These are phyloP conservation scores for Picathartes gymnocephalus DNA, from an alignment of 2,113 vertebrate genomes.

Conservation along the genomic window DNA sequence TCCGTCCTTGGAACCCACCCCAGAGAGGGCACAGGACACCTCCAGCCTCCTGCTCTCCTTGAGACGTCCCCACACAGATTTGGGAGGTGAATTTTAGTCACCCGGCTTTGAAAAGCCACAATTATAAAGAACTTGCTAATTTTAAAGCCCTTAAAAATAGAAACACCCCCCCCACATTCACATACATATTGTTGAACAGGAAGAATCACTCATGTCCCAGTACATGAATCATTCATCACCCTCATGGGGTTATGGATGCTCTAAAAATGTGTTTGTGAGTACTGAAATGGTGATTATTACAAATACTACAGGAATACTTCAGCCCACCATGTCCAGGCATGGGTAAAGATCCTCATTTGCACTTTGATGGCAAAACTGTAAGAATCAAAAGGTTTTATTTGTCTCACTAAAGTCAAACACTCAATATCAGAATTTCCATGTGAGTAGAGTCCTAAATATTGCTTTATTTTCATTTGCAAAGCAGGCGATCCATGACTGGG, in stretches of 20 bases:
- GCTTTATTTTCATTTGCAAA: background rate
- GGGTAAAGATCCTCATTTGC: background rate
- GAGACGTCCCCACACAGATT: background rate
- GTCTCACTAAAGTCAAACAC: background rate
- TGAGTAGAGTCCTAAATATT: background rate
- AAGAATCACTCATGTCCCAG: background rate
- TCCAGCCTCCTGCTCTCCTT: background rate
- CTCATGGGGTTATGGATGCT: background rate
- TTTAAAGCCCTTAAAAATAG: background rate
- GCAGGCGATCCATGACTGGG: background rate
- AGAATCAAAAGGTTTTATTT: background rate
- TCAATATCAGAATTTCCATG: background rate
- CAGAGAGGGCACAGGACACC: background rate
- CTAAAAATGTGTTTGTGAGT: background rate
- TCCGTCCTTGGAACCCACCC: background rate
- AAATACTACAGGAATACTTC: background rate
- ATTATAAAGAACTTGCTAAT: background rate
- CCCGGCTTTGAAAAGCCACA: background rate
- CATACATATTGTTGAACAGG: background rate
- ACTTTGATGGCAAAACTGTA: background rate
- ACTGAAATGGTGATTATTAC: background rate
- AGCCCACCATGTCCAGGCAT: background rate
- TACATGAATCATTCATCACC: background rate
- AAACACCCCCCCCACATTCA: background rate
- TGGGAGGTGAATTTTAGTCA: background rate